Conservation (phyloP, 2,888 invertebrate genomes). For the Glaucopsyche alexis region DNA sequence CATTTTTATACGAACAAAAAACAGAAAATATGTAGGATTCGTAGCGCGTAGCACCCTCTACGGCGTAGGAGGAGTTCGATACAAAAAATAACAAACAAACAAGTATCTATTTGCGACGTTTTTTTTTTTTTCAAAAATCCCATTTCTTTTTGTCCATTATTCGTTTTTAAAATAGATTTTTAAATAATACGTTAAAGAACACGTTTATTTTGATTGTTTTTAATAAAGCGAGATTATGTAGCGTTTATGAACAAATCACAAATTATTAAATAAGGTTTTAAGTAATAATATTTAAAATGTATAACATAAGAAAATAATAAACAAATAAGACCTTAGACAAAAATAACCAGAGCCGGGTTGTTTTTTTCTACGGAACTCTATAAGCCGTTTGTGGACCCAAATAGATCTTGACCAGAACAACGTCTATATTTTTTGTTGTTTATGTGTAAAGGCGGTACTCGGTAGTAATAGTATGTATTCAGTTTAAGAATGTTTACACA, state of each 20-base stretch:
- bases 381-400: background rate
- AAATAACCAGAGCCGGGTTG: background rate
- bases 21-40: background rate
- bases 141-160: background rate
- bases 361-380: background rate
- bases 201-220: no score
- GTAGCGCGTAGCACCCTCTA: background rate
- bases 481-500: background rate
- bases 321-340: background rate
- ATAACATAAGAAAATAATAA: background rate
- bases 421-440: conserved; percentile 15
- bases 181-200: no score
- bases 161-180: background rate
- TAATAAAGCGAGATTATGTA: no score
- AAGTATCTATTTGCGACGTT: background rate
- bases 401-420: conserved; percentile 4
- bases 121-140: background rate
- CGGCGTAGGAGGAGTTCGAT: background rate
- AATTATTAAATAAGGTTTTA: no score
- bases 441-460: background rate
- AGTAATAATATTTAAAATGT: no score
- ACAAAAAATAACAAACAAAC: background rate
- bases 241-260: no score
- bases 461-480: conserved; percentile 19
- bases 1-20: background rate